Evolutionary conservation across 2,888 invertebrate genomes (phyloP).

Genomic region (Ichneumon xanthorius): DNA sequence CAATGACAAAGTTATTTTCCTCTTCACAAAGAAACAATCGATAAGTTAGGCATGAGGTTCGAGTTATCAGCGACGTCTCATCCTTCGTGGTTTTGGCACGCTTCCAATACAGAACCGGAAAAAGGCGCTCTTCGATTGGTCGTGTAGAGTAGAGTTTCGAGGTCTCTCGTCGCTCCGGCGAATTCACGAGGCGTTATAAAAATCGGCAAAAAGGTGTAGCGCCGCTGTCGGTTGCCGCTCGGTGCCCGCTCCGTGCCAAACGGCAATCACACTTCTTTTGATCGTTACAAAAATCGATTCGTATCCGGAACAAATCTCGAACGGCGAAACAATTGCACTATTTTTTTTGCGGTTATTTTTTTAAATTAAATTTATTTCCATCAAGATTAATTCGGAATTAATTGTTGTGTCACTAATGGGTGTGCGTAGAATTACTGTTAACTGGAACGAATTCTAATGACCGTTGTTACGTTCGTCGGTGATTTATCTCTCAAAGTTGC

Average conservation of each 20-base stretch:
- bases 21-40: slow-evolving; percentile 24
- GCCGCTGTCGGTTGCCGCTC: slow-evolving; percentile 8
- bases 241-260: slow-evolving; percentile 17
- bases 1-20: slow-evolving; percentile 20
- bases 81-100: slow-evolving; percentile 42
- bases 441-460: slow-evolving; percentile 35
- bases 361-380: not conserved
- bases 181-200: slow-evolving; percentile 49
- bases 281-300: slow-evolving; percentile 9
- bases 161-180: not conserved
- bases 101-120: slow-evolving; percentile 41
- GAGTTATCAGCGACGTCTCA: slow-evolving; percentile 39
- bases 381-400: not conserved
- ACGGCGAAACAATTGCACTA: not conserved
- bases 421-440: slow-evolving; percentile 23
- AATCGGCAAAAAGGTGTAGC: slow-evolving; percentile 24
- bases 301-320: not conserved
- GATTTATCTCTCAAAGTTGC: slow-evolving; percentile 26
- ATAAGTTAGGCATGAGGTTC: slow-evolving; percentile 45
- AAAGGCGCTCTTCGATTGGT: slow-evolving; percentile 34
- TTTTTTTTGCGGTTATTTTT: not conserved
- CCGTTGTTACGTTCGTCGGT: slow-evolving; percentile 31
- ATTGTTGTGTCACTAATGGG: slow-evolving; percentile 8
- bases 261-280: slow-evolving; percentile 28
- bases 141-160: not conserved